These are phyloP conservation scores for Halisarca cf. caerulea DNA, from an alignment of 37 sponge, comb jelly and placozoan genomes.

Conservation along the genomic window DNA sequence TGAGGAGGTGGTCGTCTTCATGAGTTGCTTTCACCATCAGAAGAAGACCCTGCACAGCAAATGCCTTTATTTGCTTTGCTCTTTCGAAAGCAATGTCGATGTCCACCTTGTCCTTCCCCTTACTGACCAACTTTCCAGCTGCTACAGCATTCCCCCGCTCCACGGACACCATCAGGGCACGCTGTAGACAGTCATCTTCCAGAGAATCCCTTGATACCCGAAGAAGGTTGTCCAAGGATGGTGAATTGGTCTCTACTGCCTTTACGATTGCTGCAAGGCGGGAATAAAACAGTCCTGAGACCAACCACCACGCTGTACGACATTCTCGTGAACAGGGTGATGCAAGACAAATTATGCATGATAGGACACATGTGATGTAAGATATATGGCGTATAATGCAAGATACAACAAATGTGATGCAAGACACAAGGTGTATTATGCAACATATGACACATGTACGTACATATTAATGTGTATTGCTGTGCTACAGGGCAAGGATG, in stretches of 20 bases:
- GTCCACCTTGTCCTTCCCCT: conserved; percentile 40
- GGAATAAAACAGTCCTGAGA: neutral
- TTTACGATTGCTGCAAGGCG: conserved; percentile 57
- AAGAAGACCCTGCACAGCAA: conserved; percentile 55
- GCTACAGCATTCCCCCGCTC: conserved; percentile 50
- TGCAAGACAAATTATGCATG: too few species aligned
- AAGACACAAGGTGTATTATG: too few species aligned
- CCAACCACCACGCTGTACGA: too few species aligned
- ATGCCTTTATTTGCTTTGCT: conserved; percentile 34
- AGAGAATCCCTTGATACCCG: conserved; percentile 23
- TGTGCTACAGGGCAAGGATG: too few species aligned
- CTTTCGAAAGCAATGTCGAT: conserved; percentile 45
- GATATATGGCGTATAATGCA: too few species aligned
- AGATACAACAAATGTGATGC: too few species aligned
- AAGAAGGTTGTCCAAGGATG: conserved; percentile 54
- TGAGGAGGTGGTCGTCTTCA: conserved; percentile 42
- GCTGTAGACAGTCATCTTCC: conserved; percentile 60
- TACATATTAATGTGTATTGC: too few species aligned
- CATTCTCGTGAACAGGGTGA: too few species aligned
- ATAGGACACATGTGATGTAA: too few species aligned
- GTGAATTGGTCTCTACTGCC: conserved; percentile 65
- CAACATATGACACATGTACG: too few species aligned
- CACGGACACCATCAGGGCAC: conserved; percentile 63
- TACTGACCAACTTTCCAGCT: conserved; percentile 65
- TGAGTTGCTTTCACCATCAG: conserved; percentile 62